Evolutionary conservation across 2,888 invertebrate genomes (phyloP), one percentile per base, ranked within the genome.

Genomic region (Apamea crenata): DNA sequence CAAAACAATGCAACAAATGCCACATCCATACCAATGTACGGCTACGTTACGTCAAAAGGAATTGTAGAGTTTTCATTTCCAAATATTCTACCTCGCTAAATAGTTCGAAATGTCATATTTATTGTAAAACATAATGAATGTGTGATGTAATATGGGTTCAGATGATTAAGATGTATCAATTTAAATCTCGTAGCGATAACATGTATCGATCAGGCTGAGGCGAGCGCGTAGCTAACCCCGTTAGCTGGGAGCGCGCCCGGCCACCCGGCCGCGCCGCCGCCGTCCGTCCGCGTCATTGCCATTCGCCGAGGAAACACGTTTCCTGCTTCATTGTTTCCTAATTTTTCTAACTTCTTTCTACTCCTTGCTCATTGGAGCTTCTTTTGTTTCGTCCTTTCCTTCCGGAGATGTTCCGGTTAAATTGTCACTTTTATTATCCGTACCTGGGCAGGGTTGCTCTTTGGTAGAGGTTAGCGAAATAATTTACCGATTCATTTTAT

Each of bases 261-360:
- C 83, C 81, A 68, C 79, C 83, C 80, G 77, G 81, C 81, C 77
- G 74, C 83, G 69, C 44, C 70, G 83, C 76, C 83, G 82, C 85
- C 87, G 78, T 80, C 83, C 83, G 83, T 83, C 76, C 89, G 89
- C 89, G 85, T 91, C 90, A 89, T 91, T 88, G 90, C 91, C 91
- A 87, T 92, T 92, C 91, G 89, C 90, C 87, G 90, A 93, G 92
- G 92, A 94, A 95, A 94, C 93, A 94, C 94, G 94, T 95, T 95
- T 95, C 95, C 95, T 94, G 94, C 92, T 94, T 92, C 94, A 94
- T 95, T 95, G 95, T 95, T 95, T 94, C 92, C 94, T 94, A 94
- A 95, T 95, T 95, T 95, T 95, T 94, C 93, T 92, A 94, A 95
- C 94, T 94, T 94, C 92, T 93, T 92, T 92, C 92, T 92, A 90